Conservation (phyloP, 2,113 vertebrate species). For the Cynocephalus volans region DNA sequence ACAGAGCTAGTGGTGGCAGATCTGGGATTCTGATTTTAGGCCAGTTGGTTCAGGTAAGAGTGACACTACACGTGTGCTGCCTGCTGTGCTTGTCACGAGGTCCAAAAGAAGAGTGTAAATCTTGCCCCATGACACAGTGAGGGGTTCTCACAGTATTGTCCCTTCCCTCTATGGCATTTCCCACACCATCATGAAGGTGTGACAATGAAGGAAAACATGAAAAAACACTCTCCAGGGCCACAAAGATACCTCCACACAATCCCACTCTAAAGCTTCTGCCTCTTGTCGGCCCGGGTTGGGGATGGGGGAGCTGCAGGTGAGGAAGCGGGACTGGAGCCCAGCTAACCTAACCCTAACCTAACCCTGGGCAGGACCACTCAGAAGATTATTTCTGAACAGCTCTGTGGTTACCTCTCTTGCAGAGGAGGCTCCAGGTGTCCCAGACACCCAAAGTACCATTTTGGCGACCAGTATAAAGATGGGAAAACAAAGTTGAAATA, state of each 20-base stretch:
- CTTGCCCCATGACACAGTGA: no score
- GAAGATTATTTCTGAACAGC: slow-evolving; percentile 53
- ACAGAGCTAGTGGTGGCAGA: not conserved
- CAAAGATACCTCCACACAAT: not conserved
- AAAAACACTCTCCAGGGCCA: not conserved
- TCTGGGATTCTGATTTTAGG: not conserved
- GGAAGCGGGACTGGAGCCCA: not conserved
- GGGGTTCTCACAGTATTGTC: not conserved
- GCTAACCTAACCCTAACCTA: not conserved
- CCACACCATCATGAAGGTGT: not conserved
- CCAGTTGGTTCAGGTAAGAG: no score
- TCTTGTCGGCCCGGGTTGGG: not conserved
- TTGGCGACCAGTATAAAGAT: slow-evolving; percentile 50
- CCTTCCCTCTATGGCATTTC: not conserved
- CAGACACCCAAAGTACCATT: slow-evolving; percentile 68
- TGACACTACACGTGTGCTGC: no score
- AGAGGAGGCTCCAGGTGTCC: slow-evolving; percentile 53
- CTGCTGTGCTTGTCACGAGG: not conserved
- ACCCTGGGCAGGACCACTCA: not conserved
- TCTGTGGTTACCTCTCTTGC: not conserved
- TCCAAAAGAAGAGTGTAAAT: not conserved
- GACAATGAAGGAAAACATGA: not conserved
- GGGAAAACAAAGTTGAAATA: slow-evolving; percentile 61
- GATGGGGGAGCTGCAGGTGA: not conserved
- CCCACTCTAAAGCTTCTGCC: not conserved